Evolutionary conservation across 1,140 invertebrate species (phyloP), one percentile per base, ranked within the genome.

Genomic region (Diprion similis): DNA sequence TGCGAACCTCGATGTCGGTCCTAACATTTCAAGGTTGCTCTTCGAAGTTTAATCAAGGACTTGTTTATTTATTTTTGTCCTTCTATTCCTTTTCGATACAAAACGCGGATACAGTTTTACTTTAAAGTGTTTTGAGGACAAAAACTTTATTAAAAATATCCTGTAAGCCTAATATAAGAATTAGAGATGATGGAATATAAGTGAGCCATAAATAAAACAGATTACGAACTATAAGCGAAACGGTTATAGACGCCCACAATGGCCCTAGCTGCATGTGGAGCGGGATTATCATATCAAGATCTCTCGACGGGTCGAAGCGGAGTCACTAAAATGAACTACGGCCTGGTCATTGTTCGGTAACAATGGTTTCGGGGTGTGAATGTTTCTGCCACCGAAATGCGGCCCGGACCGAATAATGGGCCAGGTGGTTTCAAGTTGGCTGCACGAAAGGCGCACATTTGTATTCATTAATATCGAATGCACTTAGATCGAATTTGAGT

Each of bases 221-320:
- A 59, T 59, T 59, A 59, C 11, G 51, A 59, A 59, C 51, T 59
- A 59, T 59, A 59, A 37, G 9, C 51, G 51, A 59, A 59, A 59
- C 51, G 11, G 51, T 13, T 13, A 15, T 15, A 59, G 11, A 13
- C 51, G 51, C 51, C 51, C 51, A 59, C 51, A 59, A 59, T 59
- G 51, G 51, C 11, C 0, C 11, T 11, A 17, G 51, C 11, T 59
- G 51, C 6, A 17, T 15, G 51, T 59, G n/a, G 51, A 59, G 51
- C n/a, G 51, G n/a, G 51, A 59, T 59, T 59, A 59, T 59, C 51
- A 59, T 59, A 59, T 59, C 51, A 59, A 59, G 51, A 59, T 59
- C 51, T 59, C 51, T 13, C 11, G 6, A 17, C 51, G 51, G 11
- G 51, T 17, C 51, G 51, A 59, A 4, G 11, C n/a, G 11, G 51